Evolutionary conservation across 2,888 invertebrate species (phyloP), one percentile per base, ranked within the genome.

Genomic region (Tortrix viridana): DNA sequence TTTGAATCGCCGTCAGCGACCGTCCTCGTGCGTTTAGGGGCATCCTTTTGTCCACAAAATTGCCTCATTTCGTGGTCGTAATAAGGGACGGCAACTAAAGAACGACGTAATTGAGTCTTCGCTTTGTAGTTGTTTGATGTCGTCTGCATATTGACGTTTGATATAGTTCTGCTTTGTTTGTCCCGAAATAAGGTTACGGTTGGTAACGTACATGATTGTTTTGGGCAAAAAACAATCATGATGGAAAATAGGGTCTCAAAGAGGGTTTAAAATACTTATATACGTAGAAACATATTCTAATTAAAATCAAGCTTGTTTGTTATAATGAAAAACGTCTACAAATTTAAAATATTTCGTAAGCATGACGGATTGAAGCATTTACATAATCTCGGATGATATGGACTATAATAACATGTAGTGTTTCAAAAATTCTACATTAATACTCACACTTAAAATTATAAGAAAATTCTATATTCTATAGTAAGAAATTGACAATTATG

Each of bases 1-100:
- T 89, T 88, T 81, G 81, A 88, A 88, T 84, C 79, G 86, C 85
- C 87, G 80, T 81, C 86, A 85, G 84, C 82, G 75, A 68, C 78
- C 74, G 71, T 71, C 73, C 41, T 65, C 68, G 65, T 60, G 65
- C 72, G 74, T 76, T 73, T 75, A 76, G 83, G 82, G 88, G 82
- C 80, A 77, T 79, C 82, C 88, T 87, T 88, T 91, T 92, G 89
- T 91, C 88, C 86, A 74, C 82, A 68, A 89, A 91, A 92, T 92
- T 88, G 88, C 88, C 86, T 88, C 84, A 88, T 89, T 86, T 84
- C 81, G 82, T 83, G 84, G 77, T 80, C 82, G 77, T 89, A 89
- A 88, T 89, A 89, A 86, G 86, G 86, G 58, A 64, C 44, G 59
- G 86, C 80, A 89, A 88, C 89, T 89, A 89, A 84, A 84, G 85